Conservation (phyloP, 1,140 invertebrate genomes). For the Babylonia areolata region DNA sequence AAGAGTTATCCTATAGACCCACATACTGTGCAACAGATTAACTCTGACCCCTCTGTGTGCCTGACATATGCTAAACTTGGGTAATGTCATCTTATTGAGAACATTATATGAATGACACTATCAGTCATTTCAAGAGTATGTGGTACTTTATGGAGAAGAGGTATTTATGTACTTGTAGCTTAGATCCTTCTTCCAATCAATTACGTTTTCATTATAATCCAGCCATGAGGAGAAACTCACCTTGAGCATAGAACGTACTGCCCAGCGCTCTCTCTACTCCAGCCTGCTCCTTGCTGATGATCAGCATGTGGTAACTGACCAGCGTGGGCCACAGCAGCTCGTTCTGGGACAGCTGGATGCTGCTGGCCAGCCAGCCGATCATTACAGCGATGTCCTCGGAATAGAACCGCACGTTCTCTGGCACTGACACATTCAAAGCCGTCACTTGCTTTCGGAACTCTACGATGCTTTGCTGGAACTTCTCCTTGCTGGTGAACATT, state of each 20-base stretch:
- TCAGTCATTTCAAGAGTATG: no score
- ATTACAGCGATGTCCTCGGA: constrained; percentile 46
- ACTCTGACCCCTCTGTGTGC: no score
- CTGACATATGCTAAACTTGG: no score
- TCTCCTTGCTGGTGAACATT: constrained; percentile 2
- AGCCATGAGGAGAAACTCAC: no score
- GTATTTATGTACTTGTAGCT: no score
- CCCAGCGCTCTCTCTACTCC: constrained; percentile 58
- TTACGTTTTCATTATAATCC: no score
- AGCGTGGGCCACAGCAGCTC: constrained; percentile 49
- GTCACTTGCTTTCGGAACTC: constrained; percentile 24
- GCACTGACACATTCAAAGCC: constrained; percentile 41
- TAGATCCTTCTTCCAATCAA: no score
- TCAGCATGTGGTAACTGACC: constrained; percentile 57
- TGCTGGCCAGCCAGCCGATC: constrained; percentile 47
- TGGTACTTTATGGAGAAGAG: no score
- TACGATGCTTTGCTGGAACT: constrained; percentile 38
- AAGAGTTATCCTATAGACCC: no score
- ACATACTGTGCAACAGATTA: no score
- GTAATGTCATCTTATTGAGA: no score
- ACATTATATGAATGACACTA: no score
- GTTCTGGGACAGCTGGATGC: constrained; percentile 41
- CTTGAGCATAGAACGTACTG: constrained; percentile 59
- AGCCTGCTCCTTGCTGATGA: constrained; percentile 59
- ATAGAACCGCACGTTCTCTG: constrained; percentile 55